Conservation (phyloP, 2,797 vertebrate species). For the Cirrhinus mrigala region DNA sequence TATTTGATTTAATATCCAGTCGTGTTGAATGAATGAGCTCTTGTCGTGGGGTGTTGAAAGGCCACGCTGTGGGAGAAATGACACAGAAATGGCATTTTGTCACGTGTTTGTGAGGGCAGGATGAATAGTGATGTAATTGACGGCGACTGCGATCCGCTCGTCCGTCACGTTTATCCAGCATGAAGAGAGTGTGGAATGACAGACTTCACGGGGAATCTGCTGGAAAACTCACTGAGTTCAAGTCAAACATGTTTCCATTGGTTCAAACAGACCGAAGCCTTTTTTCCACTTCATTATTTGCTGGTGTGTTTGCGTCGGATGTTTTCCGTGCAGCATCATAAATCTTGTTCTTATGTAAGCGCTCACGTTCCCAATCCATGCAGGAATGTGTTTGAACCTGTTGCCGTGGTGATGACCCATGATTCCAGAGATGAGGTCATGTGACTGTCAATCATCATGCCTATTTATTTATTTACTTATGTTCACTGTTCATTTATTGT, state of each 20-base stretch:
- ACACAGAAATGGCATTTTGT: background rate
- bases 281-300: slow-evolving; percentile 4
- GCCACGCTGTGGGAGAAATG: background rate
- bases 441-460: background rate
- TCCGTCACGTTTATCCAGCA: background rate
- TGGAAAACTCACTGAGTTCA: background rate
- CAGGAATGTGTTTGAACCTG: background rate
- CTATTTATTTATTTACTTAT: background rate
- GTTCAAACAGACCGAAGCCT: background rate
- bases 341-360: background rate
- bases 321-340: background rate
- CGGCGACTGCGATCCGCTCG: too few species aligned
- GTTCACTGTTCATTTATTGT: background rate
- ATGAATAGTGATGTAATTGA: slow-evolving; percentile 6
- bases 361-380: background rate
- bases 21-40: background rate
- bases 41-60: background rate
- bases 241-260: slow-evolving; percentile 17
- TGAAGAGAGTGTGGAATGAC: background rate
- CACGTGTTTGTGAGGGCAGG: background rate
- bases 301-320: slow-evolving; percentile 6
- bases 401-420: background rate
- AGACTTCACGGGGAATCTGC: too few species aligned
- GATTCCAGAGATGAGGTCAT: background rate
- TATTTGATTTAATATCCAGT: background rate